Evolutionary conservation across 2,797 vertebrate species (phyloP).

Genomic region (Setipinna tenuifilis): DNA sequence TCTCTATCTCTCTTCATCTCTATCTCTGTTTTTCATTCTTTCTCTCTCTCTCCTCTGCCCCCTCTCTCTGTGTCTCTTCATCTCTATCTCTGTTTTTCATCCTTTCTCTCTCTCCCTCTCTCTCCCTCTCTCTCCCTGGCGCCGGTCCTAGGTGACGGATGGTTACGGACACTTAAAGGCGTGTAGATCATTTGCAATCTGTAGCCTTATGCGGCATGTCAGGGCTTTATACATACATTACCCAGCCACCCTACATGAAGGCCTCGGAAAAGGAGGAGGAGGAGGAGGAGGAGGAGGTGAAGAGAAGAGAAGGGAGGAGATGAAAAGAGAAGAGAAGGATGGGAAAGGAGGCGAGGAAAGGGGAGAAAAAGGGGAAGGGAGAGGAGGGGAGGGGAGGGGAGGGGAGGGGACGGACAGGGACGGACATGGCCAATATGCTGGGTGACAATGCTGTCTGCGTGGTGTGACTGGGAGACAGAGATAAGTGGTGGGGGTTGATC

Average conservation of each 20-base stretch:
- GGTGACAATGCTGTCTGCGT: slow-evolving; percentile 59
- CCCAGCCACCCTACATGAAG: slow-evolving; percentile 40
- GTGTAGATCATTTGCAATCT: slow-evolving; percentile 63
- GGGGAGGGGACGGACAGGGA: slow-evolving; percentile 35
- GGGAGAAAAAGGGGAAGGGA: slow-evolving; percentile 46
- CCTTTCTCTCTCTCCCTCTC: too few species aligned
- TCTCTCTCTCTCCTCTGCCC: too few species aligned
- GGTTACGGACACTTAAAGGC: slow-evolving; percentile 55
- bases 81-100: too few species aligned
- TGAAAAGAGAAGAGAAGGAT: too few species aligned
- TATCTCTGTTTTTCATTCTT: too few species aligned
- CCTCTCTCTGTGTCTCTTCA: too few species aligned
- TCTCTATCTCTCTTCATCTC: too few species aligned
- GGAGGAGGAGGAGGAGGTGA: slow-evolving; percentile 11
- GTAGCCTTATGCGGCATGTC: slow-evolving; percentile 50
- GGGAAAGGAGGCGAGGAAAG: too few species aligned
- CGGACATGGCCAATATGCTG: slow-evolving; percentile 41
- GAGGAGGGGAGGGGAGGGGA: slow-evolving; percentile 28
- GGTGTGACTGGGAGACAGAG: slow-evolving; percentile 55
- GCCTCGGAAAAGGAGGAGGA: slow-evolving; percentile 44
- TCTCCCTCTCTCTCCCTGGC: too few species aligned
- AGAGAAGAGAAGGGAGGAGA: too few species aligned
- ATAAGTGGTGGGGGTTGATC: slow-evolving; percentile 66
- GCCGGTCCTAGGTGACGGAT: slow-evolving; percentile 57
- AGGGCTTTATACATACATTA: slow-evolving; percentile 55